These are phyloP conservation scores for Eira barbara DNA, from an alignment of 2,113 vertebrate species.

Conservation along the genomic window DNA sequence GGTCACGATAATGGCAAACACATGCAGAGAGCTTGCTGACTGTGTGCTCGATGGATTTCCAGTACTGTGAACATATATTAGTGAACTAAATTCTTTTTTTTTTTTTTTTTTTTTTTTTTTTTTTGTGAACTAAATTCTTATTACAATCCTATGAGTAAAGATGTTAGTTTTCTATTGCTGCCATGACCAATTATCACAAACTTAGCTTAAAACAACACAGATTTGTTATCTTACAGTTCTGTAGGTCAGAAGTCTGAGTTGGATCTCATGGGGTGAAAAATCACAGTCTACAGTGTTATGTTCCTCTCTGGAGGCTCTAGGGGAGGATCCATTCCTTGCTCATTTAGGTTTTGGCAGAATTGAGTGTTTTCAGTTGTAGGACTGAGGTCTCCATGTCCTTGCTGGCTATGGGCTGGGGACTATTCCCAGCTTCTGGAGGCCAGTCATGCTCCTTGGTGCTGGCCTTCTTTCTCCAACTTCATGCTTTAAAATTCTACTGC, in stretches of 20 bases:
- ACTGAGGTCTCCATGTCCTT: not conserved
- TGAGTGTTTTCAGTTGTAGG: not conserved
- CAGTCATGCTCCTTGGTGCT: not conserved
- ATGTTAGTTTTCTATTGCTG: not conserved
- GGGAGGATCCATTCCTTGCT: not conserved
- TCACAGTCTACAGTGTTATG: not conserved
- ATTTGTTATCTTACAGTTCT: not conserved
- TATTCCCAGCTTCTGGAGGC: not conserved
- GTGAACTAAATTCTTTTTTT: not conserved
- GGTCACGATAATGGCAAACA: not conserved
- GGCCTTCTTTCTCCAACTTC: not conserved
- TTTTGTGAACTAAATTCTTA: not conserved
- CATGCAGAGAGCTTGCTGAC: not conserved
- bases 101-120: too few relatives aligned
- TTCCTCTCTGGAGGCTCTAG: not conserved
- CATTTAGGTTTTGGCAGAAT: not conserved
- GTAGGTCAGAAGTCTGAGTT: not conserved
- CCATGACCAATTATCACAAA: not conserved
- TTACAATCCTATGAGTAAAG: not conserved
- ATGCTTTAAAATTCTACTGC: not conserved
- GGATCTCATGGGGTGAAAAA: not conserved
- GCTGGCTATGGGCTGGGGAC: not conserved
- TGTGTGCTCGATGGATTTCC: not conserved
- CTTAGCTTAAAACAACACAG: not conserved
- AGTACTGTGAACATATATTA: not conserved